phyloP scores from a whole-genome alignment of 2,888 invertebrate genomes.

The Caenorhabditis sp. region DNA sequence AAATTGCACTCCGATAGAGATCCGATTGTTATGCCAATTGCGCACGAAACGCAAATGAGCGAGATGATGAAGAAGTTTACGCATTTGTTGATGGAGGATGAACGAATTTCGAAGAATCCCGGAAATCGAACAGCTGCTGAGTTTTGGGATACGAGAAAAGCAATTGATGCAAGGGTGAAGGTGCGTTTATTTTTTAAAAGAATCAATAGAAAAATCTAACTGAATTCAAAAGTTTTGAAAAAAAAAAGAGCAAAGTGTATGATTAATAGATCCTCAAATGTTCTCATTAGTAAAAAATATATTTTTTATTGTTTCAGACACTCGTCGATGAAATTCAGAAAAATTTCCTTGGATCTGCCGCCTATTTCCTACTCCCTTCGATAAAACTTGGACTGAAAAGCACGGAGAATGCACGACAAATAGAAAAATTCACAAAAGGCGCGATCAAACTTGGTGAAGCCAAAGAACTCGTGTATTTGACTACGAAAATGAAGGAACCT shows the following conservation, averaged over 20 bases:
- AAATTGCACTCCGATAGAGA: constrained; percentile 35
- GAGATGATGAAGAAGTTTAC: constrained; percentile 36
- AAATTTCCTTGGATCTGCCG: constrained; percentile 20
- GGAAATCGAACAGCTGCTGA: constrained; percentile 22
- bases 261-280: too few species aligned
- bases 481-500: constrained; percentile 13
- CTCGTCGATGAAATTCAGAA: constrained; percentile 28
- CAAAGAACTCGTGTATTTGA: constrained; percentile 26
- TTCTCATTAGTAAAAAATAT: too few species aligned
- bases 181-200: neutral
- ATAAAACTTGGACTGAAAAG: constrained; percentile 7
- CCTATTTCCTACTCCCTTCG: constrained; percentile 26
- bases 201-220: too few species aligned
- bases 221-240: too few species aligned
- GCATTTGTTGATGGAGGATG: constrained; percentile 23
- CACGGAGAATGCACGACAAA: constrained; percentile 1
- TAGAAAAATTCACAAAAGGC: constrained; percentile 9
- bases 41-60: constrained; percentile 16
- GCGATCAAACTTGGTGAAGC: constrained; percentile 18
- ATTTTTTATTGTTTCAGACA: too few species aligned
- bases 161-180: constrained; percentile 21
- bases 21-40: constrained; percentile 43
- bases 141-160: constrained; percentile 31
- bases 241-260: too few species aligned
- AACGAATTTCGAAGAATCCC: constrained; percentile 27